Conservation (phyloP, 1,140 invertebrate species). For the Gonioctena quinquepunctata region DNA sequence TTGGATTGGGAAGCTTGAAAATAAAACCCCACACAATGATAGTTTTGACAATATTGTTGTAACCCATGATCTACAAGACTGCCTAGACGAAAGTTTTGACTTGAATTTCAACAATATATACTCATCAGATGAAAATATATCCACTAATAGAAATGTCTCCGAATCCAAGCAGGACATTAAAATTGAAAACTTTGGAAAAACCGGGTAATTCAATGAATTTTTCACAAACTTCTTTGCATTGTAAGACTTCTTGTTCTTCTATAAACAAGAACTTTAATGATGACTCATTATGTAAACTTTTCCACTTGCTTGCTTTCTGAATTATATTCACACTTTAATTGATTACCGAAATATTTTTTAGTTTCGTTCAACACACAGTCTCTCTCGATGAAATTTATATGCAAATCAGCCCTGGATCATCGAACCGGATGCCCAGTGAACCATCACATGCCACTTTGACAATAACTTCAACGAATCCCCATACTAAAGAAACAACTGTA, state of each 20-base stretch:
- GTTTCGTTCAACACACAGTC: constrained; percentile 71
- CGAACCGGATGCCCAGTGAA: constrained; percentile 63
- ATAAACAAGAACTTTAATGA: no score
- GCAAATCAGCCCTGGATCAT: constrained; percentile 66
- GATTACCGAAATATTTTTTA: no score
- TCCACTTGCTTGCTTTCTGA: no score
- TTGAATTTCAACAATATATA: constrained; percentile 55
- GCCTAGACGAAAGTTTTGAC: constrained; percentile 62
- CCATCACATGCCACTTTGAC: constrained; percentile 70
- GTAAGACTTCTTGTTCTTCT: no score
- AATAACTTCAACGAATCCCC: constrained; percentile 66
- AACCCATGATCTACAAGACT: constrained; percentile 62
- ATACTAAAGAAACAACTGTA: constrained; percentile 67
- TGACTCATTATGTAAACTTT: no score
- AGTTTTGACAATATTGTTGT: constrained; percentile 55
- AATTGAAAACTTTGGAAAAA: neutral
- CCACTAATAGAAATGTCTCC: neutral
- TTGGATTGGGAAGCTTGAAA: constrained; percentile 33
- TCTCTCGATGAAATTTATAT: constrained; percentile 71
- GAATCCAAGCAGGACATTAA: neutral
- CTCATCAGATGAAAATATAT: neutral
- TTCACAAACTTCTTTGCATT: no score
- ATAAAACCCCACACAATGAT: constrained; percentile 21
- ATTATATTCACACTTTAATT: no score
- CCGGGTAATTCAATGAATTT: no score